Evolutionary conservation across 1,140 invertebrate species (phyloP).

Genomic region (Carcinoscorpius rotundicauda): DNA sequence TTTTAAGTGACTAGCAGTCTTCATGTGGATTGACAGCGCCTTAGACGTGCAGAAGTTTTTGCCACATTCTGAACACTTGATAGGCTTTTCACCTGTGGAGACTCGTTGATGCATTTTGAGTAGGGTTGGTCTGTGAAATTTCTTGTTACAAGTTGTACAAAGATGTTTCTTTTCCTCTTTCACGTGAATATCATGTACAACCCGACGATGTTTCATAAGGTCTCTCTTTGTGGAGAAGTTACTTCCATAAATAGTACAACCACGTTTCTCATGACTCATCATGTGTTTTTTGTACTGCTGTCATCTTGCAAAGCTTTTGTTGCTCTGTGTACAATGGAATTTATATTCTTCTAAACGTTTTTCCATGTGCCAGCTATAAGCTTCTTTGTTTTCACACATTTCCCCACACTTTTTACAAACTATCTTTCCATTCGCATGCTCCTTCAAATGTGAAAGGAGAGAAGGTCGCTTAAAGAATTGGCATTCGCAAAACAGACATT

Average conservation of each 20-base stretch:
- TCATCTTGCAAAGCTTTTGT: constrained; percentile 19
- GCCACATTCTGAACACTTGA: constrained; percentile 57
- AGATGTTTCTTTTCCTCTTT: constrained; percentile 14
- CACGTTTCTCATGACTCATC: constrained; percentile 20
- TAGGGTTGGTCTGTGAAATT: constrained; percentile 19
- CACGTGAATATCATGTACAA: constrained; percentile 13
- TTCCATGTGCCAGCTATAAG: constrained; percentile 23
- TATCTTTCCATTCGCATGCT: constrained; percentile 24
- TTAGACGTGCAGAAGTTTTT: constrained; percentile 26
- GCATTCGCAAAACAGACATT: constrained; percentile 15
- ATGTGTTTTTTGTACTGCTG: constrained; percentile 25
- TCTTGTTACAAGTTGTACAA: constrained; percentile 19
- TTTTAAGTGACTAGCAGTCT: constrained; percentile 26
- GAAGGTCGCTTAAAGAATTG: constrained; percentile 19
- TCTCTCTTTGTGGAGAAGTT: constrained; percentile 21
- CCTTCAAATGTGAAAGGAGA: constrained; percentile 24
- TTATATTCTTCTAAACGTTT: constrained; percentile 22
- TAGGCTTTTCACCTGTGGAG: constrained; percentile 56
- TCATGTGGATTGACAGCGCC: constrained; percentile 26
- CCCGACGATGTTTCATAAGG: constrained; percentile 18
- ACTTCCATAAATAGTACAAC: constrained; percentile 22
- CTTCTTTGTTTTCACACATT: constrained; percentile 21
- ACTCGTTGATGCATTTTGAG: too few relatives aligned
- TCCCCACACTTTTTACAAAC: constrained; percentile 28
- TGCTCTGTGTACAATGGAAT: constrained; percentile 25